These are phyloP conservation scores for Dipodomys spectabilis DNA, from an alignment of 2,113 vertebrate species.

Conservation along the genomic window DNA sequence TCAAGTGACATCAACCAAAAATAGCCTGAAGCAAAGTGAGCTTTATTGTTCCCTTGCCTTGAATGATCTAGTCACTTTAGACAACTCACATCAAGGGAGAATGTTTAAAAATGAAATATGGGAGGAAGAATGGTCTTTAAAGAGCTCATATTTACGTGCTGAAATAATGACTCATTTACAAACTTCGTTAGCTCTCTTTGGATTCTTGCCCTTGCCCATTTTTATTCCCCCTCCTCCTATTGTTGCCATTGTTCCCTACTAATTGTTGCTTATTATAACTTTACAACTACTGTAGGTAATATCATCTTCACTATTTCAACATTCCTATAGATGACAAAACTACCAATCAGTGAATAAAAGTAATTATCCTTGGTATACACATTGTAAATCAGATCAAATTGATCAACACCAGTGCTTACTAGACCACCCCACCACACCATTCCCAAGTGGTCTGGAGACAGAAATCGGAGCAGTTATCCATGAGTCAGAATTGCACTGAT, in stretches of 20 bases:
- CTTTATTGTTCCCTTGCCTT: constrained; percentile 68
- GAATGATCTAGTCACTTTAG: constrained; percentile 52
- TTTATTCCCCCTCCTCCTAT: background rate
- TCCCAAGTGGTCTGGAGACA: background rate
- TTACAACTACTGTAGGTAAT: background rate
- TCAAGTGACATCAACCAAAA: constrained; percentile 68
- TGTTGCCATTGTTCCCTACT: background rate
- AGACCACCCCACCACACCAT: too few relatives aligned
- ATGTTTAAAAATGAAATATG: constrained; percentile 55
- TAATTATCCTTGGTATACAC: fast-evolving
- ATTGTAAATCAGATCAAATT: background rate
- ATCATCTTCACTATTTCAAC: background rate
- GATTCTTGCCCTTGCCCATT: background rate
- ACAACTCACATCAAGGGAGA: constrained; percentile 36
- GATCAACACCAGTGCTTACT: background rate
- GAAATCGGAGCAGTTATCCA: background rate
- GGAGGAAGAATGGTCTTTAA: background rate
- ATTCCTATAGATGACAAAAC: background rate
- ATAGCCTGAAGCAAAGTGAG: constrained; percentile 65
- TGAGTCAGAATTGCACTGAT: background rate
- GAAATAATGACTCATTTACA: background rate
- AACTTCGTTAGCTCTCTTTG: background rate
- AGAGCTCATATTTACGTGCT: background rate
- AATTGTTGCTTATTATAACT: background rate
- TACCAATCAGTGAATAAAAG: background rate